Evolutionary conservation across 2,888 invertebrate species (phyloP).

Genomic region (Heteromurus nitidus): DNA sequence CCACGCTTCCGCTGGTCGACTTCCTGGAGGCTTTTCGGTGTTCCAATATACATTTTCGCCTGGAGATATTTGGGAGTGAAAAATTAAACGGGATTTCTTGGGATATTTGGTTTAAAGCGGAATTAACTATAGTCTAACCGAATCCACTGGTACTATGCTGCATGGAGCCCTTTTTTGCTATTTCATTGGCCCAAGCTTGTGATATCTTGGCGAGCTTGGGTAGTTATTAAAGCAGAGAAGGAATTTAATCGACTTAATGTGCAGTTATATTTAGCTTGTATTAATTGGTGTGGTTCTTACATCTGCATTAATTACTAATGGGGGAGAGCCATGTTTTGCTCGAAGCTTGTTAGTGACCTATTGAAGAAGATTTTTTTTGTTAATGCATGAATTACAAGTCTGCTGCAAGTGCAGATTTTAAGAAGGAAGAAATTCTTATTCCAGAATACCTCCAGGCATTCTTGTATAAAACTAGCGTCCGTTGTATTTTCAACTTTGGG

Average conservation of each 20-base stretch:
- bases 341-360: conserved; percentile 65
- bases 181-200: conserved; percentile 69
- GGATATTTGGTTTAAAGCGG: background rate
- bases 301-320: conserved; percentile 46
- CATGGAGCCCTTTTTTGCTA: conserved; percentile 68
- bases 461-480: conserved; percentile 50
- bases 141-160: conserved; percentile 65
- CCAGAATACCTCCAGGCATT: conserved; percentile 29
- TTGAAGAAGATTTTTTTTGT: background rate
- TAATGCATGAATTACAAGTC: background rate
- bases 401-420: background rate
- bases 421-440: too few species aligned
- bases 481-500: conserved; percentile 59
- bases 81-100: background rate
- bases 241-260: background rate
- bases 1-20: conserved; percentile 78
- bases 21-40: conserved; percentile 53
- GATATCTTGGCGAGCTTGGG: conserved; percentile 68
- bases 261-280: too few species aligned
- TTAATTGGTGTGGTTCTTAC: conserved; percentile 54
- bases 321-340: conserved; percentile 65
- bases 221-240: too few species aligned
- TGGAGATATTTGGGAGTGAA: background rate
- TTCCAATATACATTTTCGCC: conserved; percentile 73
- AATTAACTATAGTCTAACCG: conserved; percentile 17